phyloP scores from a whole-genome alignment of 2,888 invertebrate genomes.

The Nomada lathburiana region DNA sequence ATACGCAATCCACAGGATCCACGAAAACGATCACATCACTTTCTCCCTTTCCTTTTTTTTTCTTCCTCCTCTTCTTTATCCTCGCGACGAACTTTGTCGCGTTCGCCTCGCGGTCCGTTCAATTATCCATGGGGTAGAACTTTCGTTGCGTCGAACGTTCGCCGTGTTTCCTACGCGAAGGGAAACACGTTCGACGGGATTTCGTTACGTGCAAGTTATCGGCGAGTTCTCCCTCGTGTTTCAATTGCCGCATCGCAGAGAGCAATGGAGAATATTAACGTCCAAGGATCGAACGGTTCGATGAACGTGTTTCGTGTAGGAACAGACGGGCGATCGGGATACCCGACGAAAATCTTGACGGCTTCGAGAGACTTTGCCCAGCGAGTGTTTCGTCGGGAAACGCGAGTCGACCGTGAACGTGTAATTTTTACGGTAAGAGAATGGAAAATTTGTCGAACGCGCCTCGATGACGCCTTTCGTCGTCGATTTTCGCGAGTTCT shows the following conservation, averaged over 20 bases:
- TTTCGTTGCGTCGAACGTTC: constrained; percentile 23
- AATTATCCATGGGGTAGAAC: constrained; percentile 28
- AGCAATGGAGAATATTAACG: too few relatives aligned
- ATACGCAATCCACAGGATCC: constrained; percentile 30
- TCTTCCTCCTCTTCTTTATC: neutral
- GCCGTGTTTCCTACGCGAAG: neutral
- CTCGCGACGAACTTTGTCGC: constrained; percentile 29
- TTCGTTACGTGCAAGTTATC: neutral
- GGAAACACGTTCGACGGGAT: neutral
- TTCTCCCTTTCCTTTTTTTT: neutral
- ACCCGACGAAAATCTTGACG: too few relatives aligned
- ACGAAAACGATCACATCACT: constrained; percentile 26
- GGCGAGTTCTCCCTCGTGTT: neutral
- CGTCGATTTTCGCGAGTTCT: neutral
- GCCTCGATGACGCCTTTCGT: too few relatives aligned
- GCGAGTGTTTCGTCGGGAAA: too few relatives aligned
- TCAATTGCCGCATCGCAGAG: neutral
- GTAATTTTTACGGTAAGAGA: too few relatives aligned
- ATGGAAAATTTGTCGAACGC: too few relatives aligned
- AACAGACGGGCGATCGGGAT: too few relatives aligned
- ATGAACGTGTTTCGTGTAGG: too few relatives aligned
- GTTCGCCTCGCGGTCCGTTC: neutral
- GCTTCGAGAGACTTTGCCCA: too few relatives aligned
- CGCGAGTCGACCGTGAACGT: too few relatives aligned
- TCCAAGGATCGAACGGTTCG: too few relatives aligned